Percentiles rank a stretch among this genome's conserved stretches.
phyloP scores from a whole-genome alignment of 1,140 invertebrate species.

The Tyrophagus putrescentiae region DNA sequence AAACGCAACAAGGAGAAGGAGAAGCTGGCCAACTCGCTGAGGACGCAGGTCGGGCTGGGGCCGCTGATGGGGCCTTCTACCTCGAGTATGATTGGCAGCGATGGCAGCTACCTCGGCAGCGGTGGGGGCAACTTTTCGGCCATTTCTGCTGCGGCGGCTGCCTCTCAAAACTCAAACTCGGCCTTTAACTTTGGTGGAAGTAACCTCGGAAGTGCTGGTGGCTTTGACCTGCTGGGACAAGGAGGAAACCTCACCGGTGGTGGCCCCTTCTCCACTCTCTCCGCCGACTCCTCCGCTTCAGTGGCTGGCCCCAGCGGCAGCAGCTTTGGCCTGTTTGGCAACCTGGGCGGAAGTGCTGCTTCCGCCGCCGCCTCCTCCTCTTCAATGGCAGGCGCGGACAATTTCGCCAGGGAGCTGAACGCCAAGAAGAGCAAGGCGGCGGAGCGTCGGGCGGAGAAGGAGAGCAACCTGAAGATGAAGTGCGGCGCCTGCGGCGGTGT shows the following conservation, averaged over 20 bases:
- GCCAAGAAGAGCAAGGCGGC: not conserved
- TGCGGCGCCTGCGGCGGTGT: conserved; percentile 83
- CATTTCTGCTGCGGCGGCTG: not conserved
- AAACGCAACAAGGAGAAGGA: conserved; percentile 81
- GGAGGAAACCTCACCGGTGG: no score
- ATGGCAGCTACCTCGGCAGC: conserved; percentile 14
- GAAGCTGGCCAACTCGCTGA: conserved; percentile 35
- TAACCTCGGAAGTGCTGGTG: not conserved
- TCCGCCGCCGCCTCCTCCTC: no score
- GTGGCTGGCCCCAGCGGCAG: not conserved
- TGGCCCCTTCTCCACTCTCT: not conserved
- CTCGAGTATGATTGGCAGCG: conserved; percentile 25
- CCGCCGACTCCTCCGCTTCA: not conserved
- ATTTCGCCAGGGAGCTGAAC: no score
- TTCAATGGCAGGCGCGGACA: not conserved
- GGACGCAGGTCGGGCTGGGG: not conserved
- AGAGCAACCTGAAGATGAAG: conserved; percentile 43
- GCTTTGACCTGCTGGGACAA: no score
- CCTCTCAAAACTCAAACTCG: not conserved
- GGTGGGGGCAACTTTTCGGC: no score
- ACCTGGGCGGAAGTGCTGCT: not conserved
- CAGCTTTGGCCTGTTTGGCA: not conserved
- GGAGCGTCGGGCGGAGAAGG: conserved; percentile 23
- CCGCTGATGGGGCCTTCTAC: not conserved
- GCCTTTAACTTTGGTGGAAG: not conserved